Evolutionary conservation across 2,797 vertebrate species (phyloP).

Genomic region (Rhinella marina): DNA sequence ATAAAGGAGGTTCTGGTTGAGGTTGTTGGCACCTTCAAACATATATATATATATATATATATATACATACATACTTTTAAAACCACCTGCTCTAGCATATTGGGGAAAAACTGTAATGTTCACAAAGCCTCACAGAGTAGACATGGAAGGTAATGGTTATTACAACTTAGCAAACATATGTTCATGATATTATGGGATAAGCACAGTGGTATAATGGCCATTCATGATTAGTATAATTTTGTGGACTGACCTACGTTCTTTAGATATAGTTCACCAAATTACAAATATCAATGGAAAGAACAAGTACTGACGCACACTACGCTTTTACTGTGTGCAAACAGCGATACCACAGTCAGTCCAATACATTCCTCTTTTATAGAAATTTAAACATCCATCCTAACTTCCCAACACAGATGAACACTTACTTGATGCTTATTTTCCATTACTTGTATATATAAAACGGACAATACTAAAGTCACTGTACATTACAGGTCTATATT

Average conservation of each 20-base stretch:
- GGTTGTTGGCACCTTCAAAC: slow-evolving; percentile 11
- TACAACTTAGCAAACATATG: neutral
- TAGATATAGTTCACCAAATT: neutral
- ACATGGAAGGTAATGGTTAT: neutral
- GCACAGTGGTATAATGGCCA: neutral
- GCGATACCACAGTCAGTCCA: too few species aligned
- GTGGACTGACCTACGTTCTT: neutral
- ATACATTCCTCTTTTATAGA: neutral
- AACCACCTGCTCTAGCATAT: neutral
- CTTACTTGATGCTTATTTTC: neutral
- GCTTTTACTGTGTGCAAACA: neutral
- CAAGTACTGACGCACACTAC: neutral
- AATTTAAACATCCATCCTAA: neutral
- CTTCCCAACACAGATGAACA: neutral
- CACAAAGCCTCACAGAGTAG: neutral
- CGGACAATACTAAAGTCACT: neutral
- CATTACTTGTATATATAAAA: neutral
- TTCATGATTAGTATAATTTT: neutral
- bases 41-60: neutral
- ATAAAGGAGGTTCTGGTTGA: neutral
- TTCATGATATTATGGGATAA: neutral
- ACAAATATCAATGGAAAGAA: neutral
- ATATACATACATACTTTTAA: neutral
- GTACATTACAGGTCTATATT: neutral
- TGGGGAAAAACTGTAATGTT: neutral